Evolutionary conservation across 37 sponge, comb jelly and placozoan species (phyloP), one percentile per base, ranked within the genome.

Genomic region (Bolinopsis microptera): DNA sequence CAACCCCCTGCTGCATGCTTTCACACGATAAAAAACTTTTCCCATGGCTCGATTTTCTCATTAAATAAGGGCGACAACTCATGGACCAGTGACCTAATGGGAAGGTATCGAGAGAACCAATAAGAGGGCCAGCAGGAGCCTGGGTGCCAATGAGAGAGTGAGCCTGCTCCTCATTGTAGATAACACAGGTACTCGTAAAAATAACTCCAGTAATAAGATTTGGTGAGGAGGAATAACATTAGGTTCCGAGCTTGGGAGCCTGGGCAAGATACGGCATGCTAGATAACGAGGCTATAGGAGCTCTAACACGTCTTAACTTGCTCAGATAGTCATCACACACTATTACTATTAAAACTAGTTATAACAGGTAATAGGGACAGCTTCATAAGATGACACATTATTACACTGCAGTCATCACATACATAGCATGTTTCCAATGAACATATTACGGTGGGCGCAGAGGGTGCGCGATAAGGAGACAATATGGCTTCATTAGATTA

Each of bases 41-140:
- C 80, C 80, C 80, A 77, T 1, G 80, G 35, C 32, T 35, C 37
- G 34, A 77, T 77, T 77, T 77, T 32, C 33, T 77, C 80, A 77
- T 77, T 77, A 77, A 77, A 34, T 36, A 0, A 33, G 18, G 80
- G 80, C 80, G 27, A 77, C 80, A 32, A 16, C 21, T 35, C 80
- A 77, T 3, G 34, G 32, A 32, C 80, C 80, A 77, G 32, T 77
- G 80, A 32, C 0, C 27, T 13, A 1, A 32, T n/a, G 21, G 18
- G 21, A 1, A 1, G 18, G 34, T 21, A 8, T 1, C 27, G 0
- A 33, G 37, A 34, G 1, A 77, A 34, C 80, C 80, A 77, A 77
- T 77, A 28, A 18, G 80, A 77, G 37, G 36, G 21, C 80, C 28
- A 27, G 33, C 5, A 34, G 1, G 21, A 35, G 32, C 33, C 80